Evolutionary conservation across 1,140 invertebrate genomes (phyloP).

Genomic region (Saccostrea glomerata): DNA sequence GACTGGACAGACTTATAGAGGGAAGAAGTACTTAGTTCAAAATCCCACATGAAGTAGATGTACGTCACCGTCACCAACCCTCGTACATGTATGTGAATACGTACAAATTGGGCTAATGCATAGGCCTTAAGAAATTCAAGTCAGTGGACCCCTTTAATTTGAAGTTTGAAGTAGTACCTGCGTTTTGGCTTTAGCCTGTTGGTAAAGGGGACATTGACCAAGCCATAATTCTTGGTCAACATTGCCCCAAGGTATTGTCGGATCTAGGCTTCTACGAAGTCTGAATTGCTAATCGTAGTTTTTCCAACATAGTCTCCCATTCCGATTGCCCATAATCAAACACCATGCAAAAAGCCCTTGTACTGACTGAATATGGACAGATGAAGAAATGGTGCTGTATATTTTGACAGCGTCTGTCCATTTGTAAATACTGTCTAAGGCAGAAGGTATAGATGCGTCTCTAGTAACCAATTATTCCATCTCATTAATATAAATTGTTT

Average conservation of each 20-base stretch:
- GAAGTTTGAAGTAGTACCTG: background rate
- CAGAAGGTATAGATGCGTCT: background rate
- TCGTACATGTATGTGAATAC: background rate
- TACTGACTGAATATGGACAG: background rate
- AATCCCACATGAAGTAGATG: too few relatives aligned
- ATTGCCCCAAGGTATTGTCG: constrained; percentile 26
- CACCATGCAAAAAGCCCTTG: constrained; percentile 27
- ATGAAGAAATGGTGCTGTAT: constrained; percentile 31
- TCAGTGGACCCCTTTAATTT: background rate
- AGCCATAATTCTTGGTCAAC: constrained; percentile 44
- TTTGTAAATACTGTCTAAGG: constrained; percentile 33
- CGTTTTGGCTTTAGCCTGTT: background rate
- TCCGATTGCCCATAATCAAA: background rate
- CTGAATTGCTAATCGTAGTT: constrained; percentile 46
- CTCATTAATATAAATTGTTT: background rate
- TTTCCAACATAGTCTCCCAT: background rate
- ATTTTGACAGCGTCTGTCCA: constrained; percentile 44
- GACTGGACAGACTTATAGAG: too few relatives aligned
- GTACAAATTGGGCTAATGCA: background rate
- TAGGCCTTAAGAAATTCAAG: background rate
- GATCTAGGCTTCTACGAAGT: constrained; percentile 19
- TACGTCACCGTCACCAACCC: too few relatives aligned
- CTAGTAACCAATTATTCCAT: background rate
- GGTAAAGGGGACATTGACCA: constrained; percentile 6
- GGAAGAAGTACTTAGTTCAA: too few relatives aligned